A percentile compares a stretch with the other conserved stretches of the same genome.
Conservation (phyloP, 2,113 vertebrate genomes). For the Recurvirostra avosetta region DNA sequence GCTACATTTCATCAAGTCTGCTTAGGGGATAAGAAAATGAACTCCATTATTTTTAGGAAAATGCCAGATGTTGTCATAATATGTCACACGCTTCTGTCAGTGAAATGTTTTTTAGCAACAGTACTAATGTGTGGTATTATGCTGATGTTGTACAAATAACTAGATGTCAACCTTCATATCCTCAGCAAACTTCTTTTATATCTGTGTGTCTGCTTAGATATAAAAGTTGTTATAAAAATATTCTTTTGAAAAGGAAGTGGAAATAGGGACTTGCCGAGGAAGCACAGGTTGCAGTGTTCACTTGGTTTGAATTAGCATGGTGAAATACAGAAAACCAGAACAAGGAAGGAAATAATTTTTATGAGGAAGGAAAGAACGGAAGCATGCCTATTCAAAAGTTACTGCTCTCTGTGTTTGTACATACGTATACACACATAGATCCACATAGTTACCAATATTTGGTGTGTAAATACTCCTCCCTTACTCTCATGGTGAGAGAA, state of each 20-base stretch:
- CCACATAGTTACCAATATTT: no score
- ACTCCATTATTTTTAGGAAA: conserved; percentile 1
- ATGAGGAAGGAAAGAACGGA: background rate
- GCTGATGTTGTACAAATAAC: conserved; percentile 42
- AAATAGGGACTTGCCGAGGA: background rate
- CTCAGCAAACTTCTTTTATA: background rate
- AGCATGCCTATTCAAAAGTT: background rate
- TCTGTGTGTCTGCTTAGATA: background rate
- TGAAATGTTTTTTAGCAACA: conserved; percentile 27
- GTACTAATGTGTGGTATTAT: conserved; percentile 36
- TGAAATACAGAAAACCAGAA: background rate
- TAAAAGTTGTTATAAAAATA: background rate
- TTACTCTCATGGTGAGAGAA: background rate
- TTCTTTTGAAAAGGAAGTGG: background rate
- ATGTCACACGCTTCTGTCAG: background rate
- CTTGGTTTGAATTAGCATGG: background rate
- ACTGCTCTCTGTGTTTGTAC: background rate
- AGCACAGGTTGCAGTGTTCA: background rate
- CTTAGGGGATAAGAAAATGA: conserved; percentile 11
- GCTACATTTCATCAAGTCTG: conserved; percentile 24
- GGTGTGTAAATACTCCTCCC: background rate
- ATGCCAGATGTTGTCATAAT: conserved; percentile 28
- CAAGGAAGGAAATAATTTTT: background rate
- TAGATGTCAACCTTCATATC: conserved; percentile 28
- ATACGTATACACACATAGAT: rapidly evolving